These are phyloP conservation scores for Oscarella lobularis DNA, from an alignment of 37 sponge, comb jelly and placozoan species.

Conservation along the genomic window DNA sequence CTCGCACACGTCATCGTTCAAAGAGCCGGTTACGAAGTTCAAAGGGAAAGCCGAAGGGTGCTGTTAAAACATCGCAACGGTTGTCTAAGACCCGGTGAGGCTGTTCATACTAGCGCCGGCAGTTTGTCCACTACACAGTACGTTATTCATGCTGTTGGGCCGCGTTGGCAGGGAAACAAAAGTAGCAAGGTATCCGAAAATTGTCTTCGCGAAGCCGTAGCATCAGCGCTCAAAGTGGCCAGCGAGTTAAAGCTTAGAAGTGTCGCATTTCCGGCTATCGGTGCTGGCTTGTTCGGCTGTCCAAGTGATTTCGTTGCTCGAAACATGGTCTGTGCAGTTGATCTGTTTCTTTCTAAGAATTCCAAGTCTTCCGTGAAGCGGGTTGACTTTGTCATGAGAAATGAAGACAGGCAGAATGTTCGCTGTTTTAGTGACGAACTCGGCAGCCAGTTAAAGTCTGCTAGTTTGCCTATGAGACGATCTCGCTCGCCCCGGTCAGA, in stretches of 20 bases:
- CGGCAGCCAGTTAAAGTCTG: background rate
- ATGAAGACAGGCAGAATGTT: background rate
- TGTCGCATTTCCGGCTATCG: background rate
- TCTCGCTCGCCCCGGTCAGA: too few relatives aligned
- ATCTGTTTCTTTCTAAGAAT: background rate
- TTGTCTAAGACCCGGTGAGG: background rate
- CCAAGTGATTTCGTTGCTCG: constrained; percentile 1
- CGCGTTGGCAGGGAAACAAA: background rate
- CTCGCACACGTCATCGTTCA: background rate
- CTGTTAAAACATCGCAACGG: background rate
- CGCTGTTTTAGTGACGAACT: background rate
- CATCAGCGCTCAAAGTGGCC: background rate
- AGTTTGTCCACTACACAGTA: background rate
- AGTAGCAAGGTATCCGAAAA: background rate
- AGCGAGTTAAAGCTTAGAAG: background rate
- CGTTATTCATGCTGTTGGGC: background rate
- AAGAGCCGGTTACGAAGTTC: background rate
- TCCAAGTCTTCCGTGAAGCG: background rate
- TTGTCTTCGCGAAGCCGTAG: background rate
- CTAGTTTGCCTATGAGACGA: too few relatives aligned
- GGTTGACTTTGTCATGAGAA: background rate
- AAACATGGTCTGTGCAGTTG: background rate
- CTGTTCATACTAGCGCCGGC: background rate
- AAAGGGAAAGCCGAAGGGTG: background rate
- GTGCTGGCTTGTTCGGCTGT: background rate